Evolutionary conservation across 2,888 invertebrate genomes (phyloP).

Genomic region (Heliconius hortense): DNA sequence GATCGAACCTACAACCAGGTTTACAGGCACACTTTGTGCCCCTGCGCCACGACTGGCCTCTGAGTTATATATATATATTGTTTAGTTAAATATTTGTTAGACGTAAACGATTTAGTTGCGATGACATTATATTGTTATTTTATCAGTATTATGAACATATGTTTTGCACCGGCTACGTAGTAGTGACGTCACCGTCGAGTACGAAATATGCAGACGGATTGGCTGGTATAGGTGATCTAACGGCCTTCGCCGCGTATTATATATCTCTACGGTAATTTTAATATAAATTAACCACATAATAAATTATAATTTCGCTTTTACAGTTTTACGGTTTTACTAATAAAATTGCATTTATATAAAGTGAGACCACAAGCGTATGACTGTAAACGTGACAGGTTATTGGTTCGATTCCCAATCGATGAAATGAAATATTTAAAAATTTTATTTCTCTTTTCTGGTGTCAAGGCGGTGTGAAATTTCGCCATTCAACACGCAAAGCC

Average conservation of each 20-base stretch:
- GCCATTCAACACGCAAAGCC: no score
- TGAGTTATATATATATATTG: not conserved
- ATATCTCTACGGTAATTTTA: constrained; percentile 11
- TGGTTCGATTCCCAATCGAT: no score
- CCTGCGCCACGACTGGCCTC: no score
- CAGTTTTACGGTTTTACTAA: not conserved
- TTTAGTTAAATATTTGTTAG: constrained; percentile 11
- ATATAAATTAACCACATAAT: constrained; percentile 5
- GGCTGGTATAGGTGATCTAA: constrained; percentile 55
- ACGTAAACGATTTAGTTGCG: constrained; percentile 11
- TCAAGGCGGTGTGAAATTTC: no score
- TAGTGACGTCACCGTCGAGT: constrained; percentile 31
- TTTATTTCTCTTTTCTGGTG: no score
- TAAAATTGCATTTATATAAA: not conserved
- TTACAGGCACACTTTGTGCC: no score
- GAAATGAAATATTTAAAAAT: no score
- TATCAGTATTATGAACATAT: constrained; percentile 21
- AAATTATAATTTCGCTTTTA: not conserved
- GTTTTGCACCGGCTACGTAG: constrained; percentile 19
- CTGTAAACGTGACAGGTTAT: no score
- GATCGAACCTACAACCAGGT: no score
- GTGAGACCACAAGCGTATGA: no score
- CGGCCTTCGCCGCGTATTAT: constrained; percentile 37
- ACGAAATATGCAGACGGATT: constrained; percentile 42
- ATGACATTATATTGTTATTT: constrained; percentile 11